Evolutionary conservation across 2,888 invertebrate genomes (phyloP).

Genomic region (Crossocerus cetratus): DNA sequence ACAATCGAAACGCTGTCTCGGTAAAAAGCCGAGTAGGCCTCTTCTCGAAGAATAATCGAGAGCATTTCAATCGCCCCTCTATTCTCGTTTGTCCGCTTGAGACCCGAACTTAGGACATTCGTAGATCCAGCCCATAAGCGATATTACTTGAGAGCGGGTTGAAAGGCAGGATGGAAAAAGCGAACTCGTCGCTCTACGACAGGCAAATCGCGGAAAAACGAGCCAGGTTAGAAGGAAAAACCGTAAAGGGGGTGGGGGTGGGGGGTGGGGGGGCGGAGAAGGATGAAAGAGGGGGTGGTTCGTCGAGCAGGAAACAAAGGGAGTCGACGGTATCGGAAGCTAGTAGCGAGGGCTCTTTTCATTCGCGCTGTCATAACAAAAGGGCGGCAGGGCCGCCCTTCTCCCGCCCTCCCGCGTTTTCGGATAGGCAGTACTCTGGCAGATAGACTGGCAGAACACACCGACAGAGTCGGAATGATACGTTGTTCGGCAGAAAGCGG

Average conservation of each 20-base stretch:
- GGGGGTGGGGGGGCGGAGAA: not conserved
- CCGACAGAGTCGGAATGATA: not conserved
- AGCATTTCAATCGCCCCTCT: not conserved
- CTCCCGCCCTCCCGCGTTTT: not conserved
- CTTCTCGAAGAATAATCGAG: not conserved
- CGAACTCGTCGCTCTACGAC: not conserved
- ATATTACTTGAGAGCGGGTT: no score
- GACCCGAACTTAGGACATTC: no score
- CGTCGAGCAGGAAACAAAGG: constrained; percentile 2
- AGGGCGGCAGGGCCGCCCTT: not conserved
- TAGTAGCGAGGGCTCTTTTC: constrained; percentile 1
- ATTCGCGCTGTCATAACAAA: not conserved
- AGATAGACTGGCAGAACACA: not conserved
- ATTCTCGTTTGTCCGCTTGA: not conserved
- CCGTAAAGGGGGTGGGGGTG: not conserved
- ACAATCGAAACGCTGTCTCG: not conserved
- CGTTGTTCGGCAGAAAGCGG: not conserved
- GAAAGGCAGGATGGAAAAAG: not conserved
- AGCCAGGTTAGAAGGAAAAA: not conserved
- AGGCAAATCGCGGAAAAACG: not conserved
- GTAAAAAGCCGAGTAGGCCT: not conserved
- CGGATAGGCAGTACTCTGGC: not conserved
- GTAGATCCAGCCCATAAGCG: no score
- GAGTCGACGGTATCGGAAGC: constrained; percentile 11
- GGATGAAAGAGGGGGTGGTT: no score